These are phyloP conservation scores for Caradrina clavipalpis DNA, from an alignment of 2,888 invertebrate genomes.

Conservation along the genomic window DNA sequence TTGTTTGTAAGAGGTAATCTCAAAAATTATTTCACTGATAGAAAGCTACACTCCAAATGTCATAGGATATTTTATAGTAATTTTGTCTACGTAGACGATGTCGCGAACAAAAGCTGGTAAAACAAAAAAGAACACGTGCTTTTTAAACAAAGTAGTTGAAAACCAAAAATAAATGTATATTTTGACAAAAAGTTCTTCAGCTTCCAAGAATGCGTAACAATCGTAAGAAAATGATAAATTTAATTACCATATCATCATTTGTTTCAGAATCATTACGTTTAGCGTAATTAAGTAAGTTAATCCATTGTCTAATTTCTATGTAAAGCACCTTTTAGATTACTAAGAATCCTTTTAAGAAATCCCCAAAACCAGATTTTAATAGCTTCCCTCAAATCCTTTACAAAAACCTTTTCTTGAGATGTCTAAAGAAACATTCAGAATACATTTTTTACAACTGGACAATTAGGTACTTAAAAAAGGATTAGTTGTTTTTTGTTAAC, in stretches of 20 bases:
- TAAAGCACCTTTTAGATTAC: not conserved
- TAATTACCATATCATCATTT: constrained; percentile 26
- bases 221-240: constrained; percentile 14
- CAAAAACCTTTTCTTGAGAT: constrained; percentile 27
- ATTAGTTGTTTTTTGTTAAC: constrained; percentile 48
- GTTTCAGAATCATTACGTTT: constrained; percentile 1
- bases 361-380: not conserved
- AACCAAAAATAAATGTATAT: not conserved
- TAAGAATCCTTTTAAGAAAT: constrained; percentile 26
- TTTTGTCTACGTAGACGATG: too few species aligned
- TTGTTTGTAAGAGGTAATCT: too few species aligned
- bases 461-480: constrained; percentile 50
- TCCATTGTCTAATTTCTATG: constrained; percentile 4
- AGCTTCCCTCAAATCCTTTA: constrained; percentile 16
- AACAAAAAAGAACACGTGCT: not conserved
- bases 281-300: constrained; percentile 20
- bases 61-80: too few species aligned
- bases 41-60: too few species aligned
- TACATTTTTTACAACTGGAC: constrained; percentile 47
- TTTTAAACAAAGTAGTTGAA: not conserved
- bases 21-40: too few species aligned
- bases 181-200: constrained; percentile 16
- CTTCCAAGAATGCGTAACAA: not conserved
- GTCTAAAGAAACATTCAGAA: constrained; percentile 26
- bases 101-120: not conserved